Conservation (phyloP, 1,140 invertebrate species). For the Trichonephila clavata region DNA sequence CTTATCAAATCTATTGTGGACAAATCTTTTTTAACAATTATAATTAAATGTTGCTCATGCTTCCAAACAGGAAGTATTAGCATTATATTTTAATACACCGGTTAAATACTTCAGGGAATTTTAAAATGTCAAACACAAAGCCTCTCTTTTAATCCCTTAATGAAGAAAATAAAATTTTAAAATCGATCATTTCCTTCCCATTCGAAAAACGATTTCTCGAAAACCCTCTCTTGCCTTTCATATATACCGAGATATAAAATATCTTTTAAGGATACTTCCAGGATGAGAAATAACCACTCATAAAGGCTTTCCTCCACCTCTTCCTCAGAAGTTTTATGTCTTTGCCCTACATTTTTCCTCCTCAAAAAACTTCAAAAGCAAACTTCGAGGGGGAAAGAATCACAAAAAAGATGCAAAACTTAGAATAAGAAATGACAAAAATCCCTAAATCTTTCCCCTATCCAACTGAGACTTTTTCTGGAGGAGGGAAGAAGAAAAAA, state of each 20-base stretch:
- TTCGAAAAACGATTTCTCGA: not conserved
- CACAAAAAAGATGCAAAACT: conserved; percentile 40
- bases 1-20: no score
- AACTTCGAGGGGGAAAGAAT: not conserved
- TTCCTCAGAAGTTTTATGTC: conserved; percentile 3
- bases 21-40: no score
- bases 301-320: not conserved
- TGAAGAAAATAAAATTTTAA: not conserved
- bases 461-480: conserved; percentile 33
- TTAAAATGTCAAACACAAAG: no score
- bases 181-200: not conserved
- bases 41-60: no score
- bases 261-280: conserved; percentile 12
- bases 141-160: not conserved
- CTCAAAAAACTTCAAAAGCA: conserved; percentile 37
- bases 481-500: not conserved
- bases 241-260: not conserved
- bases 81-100: no score
- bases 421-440: conserved; percentile 58
- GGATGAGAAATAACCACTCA: conserved; percentile 33
- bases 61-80: no score
- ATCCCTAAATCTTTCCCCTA: conserved; percentile 66
- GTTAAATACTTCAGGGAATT: no score
- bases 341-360: conserved; percentile 37
- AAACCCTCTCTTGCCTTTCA: not conserved